Conservation (phyloP, 2,888 invertebrate species). For the Lepidocyrtoides sp. region DNA sequence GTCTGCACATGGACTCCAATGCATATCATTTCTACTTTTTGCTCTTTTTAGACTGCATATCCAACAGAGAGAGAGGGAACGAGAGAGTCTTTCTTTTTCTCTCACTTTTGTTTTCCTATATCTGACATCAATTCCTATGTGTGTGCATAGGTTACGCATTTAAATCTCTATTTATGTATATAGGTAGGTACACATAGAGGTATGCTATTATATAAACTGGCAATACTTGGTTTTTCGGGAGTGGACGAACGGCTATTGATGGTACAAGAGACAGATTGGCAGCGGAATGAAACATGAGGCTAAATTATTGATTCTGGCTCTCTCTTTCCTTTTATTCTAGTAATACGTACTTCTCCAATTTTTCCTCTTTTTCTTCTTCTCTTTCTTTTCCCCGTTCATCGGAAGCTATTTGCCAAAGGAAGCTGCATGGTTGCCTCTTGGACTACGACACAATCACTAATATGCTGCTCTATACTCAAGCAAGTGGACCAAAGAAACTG, state of each 20-base stretch:
- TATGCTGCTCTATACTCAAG: neutral
- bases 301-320: slow-evolving; percentile 79
- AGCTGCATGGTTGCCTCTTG: slow-evolving; percentile 53
- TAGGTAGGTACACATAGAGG: neutral
- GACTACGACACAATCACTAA: neutral
- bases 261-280: slow-evolving; percentile 76
- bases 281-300: slow-evolving; percentile 77
- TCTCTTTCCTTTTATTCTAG: slow-evolving; percentile 61
- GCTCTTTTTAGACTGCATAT: slow-evolving; percentile 5
- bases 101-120: neutral
- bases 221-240: neutral
- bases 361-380: slow-evolving; percentile 35
- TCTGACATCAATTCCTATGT: no score
- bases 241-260: slow-evolving; percentile 73
- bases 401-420: slow-evolving; percentile 80
- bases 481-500: slow-evolving; percentile 47
- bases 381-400: slow-evolving; percentile 56
- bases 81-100: neutral
- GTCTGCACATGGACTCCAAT: slow-evolving; percentile 29
- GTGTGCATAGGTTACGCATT: neutral
- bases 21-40: slow-evolving; percentile 46
- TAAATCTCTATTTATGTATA: neutral
- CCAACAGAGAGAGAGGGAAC: no score
- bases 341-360: slow-evolving; percentile 9
- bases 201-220: no score